Percentiles rank a stretch among this genome's conserved stretches.
Evolutionary conservation across 2,113 vertebrate genomes (phyloP).

Genomic region (Myocastor coypus): DNA sequence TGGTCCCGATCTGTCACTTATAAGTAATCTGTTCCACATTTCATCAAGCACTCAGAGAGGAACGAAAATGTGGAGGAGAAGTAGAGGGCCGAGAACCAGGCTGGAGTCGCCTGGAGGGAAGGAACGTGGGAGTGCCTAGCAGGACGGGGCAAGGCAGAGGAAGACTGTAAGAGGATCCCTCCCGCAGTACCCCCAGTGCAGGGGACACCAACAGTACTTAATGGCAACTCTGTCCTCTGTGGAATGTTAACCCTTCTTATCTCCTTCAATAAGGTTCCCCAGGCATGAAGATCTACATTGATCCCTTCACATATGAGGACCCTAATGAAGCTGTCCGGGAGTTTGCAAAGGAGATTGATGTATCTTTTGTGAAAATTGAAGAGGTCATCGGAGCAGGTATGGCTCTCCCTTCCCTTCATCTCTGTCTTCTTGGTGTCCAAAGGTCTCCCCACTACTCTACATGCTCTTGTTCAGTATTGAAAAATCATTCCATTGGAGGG

Average conservation of each 20-base stretch:
- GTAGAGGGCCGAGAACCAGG: slow-evolving; percentile 58
- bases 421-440: slow-evolving; percentile 22
- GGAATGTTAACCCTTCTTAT: slow-evolving; percentile 68
- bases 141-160: background rate
- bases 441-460: background rate
- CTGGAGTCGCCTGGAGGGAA: background rate
- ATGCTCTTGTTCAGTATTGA: background rate
- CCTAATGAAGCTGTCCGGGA: slow-evolving; percentile 98
- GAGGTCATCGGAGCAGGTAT: slow-evolving; percentile 99
- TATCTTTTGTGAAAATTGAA: slow-evolving; percentile 99
- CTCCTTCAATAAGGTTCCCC: slow-evolving; percentile 92
- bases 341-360: slow-evolving; percentile 99
- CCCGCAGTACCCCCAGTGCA: background rate
- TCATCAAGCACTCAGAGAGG: slow-evolving; percentile 68
- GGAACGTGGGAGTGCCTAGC: background rate
- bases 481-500: background rate
- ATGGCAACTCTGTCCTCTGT: slow-evolving; percentile 61
- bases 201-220: slow-evolving; percentile 1
- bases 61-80: slow-evolving; percentile 62
- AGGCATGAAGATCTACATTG: slow-evolving; percentile 99
- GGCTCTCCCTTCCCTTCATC: background rate
- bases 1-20: slow-evolving; percentile 84
- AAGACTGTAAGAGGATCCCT: background rate
- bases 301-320: slow-evolving; percentile 99
- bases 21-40: slow-evolving; percentile 81